Evolutionary conservation across 2,888 invertebrate species (phyloP).

Genomic region (Neria commutata): DNA sequence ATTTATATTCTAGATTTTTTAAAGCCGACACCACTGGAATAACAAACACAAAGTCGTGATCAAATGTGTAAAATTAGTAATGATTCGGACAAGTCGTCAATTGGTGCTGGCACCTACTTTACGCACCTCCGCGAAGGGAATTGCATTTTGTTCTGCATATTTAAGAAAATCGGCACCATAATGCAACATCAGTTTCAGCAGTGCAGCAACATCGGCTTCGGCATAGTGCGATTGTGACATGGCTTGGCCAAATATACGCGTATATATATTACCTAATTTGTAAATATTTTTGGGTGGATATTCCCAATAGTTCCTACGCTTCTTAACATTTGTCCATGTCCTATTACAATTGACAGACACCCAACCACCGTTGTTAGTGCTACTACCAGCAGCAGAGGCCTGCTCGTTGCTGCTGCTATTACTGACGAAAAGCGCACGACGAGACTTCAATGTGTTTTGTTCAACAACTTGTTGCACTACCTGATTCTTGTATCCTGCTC

Average conservation of each 20-base stretch:
- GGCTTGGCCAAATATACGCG: conserved; percentile 64
- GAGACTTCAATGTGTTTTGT: conserved; percentile 23
- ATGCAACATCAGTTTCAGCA: conserved; percentile 68
- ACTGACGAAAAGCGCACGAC: conserved; percentile 40
- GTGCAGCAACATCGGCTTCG: conserved; percentile 71
- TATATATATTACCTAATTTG: conserved; percentile 65
- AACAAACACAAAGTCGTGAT: too few species aligned
- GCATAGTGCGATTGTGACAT: conserved; percentile 68
- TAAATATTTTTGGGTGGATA: conserved; percentile 59
- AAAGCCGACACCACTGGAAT: neutral
- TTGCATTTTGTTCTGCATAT: conserved; percentile 60
- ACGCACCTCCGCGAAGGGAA: conserved; percentile 41
- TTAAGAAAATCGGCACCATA: conserved; percentile 66
- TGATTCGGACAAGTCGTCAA: too few species aligned
- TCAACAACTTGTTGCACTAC: conserved; percentile 1
- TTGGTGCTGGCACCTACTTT: conserved; percentile 14
- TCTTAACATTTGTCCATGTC: conserved; percentile 32
- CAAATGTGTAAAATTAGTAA: too few species aligned
- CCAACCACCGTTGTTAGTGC: conserved; percentile 5
- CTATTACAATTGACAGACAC: conserved; percentile 1
- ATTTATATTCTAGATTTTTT: too few species aligned
- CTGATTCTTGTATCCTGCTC: neutral
- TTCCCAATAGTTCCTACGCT: too few species aligned
- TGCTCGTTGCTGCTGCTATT: conserved; percentile 22
- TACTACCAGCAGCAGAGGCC: conserved; percentile 10